Evolutionary conservation across 2,888 invertebrate genomes (phyloP).

Genomic region (Drosophila kambysellisi): DNA sequence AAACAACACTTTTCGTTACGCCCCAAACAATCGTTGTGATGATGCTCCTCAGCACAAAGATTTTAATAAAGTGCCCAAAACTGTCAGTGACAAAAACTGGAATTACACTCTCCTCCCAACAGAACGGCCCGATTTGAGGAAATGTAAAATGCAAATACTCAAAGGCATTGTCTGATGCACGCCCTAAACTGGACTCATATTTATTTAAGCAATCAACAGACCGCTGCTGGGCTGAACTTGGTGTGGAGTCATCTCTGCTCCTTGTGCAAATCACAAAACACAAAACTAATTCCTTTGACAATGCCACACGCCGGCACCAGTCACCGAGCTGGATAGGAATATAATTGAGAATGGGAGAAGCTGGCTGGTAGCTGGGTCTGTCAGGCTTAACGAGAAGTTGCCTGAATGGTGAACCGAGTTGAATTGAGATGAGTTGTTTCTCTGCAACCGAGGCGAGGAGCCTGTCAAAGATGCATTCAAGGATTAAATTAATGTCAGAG

Average conservation of each 20-base stretch:
- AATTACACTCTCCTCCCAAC: constrained; percentile 49
- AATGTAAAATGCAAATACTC: constrained; percentile 67
- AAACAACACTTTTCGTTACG: constrained; percentile 4
- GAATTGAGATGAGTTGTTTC: constrained; percentile 39
- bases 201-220: constrained; percentile 77
- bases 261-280: constrained; percentile 77
- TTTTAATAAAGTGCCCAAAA: constrained; percentile 77
- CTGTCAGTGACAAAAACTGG: constrained; percentile 73
- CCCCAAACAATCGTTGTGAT: constrained; percentile 55
- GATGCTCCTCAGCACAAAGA: constrained; percentile 51
- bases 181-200: constrained; percentile 67
- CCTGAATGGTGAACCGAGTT: constrained; percentile 18
- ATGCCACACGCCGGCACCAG: constrained; percentile 72
- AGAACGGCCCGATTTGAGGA: constrained; percentile 9
- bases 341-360: constrained; percentile 9
- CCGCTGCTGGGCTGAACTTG: constrained; percentile 52
- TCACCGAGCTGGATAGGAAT: constrained; percentile 18
- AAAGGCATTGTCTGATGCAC: constrained; percentile 75
- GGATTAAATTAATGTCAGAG: constrained; percentile 81
- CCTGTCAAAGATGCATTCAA: constrained; percentile 81
- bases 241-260: constrained; percentile 47
- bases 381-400: constrained; percentile 40
- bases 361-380: constrained; percentile 19
- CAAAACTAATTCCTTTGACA: constrained; percentile 80
- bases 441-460: constrained; percentile 41